These are phyloP conservation scores for Podocnemis expansa DNA, from an alignment of 2,113 vertebrate genomes.

Conservation along the genomic window DNA sequence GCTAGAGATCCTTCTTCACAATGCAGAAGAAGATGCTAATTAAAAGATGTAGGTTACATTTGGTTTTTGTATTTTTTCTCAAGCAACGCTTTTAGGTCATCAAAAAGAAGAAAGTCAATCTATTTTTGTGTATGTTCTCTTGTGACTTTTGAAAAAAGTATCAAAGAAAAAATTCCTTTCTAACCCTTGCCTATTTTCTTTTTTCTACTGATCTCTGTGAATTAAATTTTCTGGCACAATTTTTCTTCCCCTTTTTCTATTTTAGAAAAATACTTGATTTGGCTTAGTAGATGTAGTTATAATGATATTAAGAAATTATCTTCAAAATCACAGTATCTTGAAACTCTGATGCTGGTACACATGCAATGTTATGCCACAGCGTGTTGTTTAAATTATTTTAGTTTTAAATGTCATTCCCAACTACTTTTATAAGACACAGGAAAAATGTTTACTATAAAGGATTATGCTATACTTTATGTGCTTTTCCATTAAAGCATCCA, in stretches of 20 bases:
- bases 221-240: neutral
- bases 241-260: neutral
- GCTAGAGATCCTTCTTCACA: neutral
- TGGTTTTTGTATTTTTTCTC: neutral
- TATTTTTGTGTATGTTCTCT: neutral
- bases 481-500: neutral
- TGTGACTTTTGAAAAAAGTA: neutral
- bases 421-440: neutral
- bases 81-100: neutral
- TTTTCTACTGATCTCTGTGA: neutral
- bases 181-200: neutral
- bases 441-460: neutral
- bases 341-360: neutral
- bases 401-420: neutral
- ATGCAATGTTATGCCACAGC: neutral
- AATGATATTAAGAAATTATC: neutral
- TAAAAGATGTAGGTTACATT: neutral
- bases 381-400: neutral
- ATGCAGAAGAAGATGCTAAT: neutral
- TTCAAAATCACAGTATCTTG: neutral
- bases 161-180: neutral
- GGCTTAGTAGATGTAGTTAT: neutral
- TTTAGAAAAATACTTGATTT: neutral
- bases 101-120: neutral
- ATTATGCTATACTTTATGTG: neutral